Evolutionary conservation across 1,140 invertebrate genomes (phyloP), one percentile per base, ranked within the genome.

Genomic region (Aphelenchoides besseyi): DNA sequence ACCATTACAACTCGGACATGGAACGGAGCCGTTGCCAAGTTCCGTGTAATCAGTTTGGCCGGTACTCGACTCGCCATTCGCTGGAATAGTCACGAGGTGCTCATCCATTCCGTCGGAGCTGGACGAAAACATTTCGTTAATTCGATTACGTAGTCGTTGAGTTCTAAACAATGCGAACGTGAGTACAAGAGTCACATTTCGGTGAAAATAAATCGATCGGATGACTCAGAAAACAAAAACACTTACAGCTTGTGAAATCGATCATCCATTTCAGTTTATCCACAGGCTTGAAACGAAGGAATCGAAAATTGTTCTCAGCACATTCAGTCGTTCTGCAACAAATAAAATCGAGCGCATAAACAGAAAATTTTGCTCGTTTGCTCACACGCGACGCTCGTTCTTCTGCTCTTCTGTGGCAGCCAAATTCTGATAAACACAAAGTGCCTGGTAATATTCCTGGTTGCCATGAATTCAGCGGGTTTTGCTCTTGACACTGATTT

Each of bases 1-100:
- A 0, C 85, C 85, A 41, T 81, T 78, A 68, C 85, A 86, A 1
- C 79, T 79, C 1, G 85, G 85, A 70, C 85, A 86, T 0, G 85
- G 85, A 0, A 85, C 84, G 66, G 78, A 80, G 29, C 83, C 85
- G 26, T 74, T 74, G 23, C 85, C 71, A 9, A 86, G 69, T 55
- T 86, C 85, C 2, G 76, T 78, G 64, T 76, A 76, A 55, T 41
- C 72, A 29, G 18, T 30, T 69, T 37, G 32, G 1, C 36, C 16
- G 36, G n/a, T 66, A 12, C 28, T 33, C 1, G 32, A 37, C 12
- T 66, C 63, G 16, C 16, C 63, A n/a, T 29, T 37, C 16, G 26
- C 12, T 29, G 30, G 26, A 16, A 29, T 53, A n/a, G 33, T 23
- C 12, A 66, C 63, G n/a, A 66, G 8, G n/a, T 66, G 63, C n/a